A percentile compares a stretch with the other conserved stretches of the same genome.
phyloP scores from a whole-genome alignment of 64 coral and sea anemone species.

The Montipora sp. region DNA sequence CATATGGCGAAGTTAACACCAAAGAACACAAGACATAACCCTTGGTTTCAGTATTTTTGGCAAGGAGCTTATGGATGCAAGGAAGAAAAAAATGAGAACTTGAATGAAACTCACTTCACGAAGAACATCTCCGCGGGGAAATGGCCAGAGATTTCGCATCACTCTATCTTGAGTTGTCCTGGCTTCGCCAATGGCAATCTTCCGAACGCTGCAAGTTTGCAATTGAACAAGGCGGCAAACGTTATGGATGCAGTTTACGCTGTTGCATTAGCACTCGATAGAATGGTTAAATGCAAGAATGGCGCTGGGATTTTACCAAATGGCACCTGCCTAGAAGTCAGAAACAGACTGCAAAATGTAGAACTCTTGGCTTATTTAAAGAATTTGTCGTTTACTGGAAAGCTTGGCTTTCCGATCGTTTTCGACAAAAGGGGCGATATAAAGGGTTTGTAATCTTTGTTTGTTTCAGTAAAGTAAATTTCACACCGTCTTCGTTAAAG shows the following conservation, averaged over 20 bases:
- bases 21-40: constrained; percentile 69
- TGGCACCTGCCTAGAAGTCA: constrained; percentile 51
- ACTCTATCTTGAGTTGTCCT: neutral
- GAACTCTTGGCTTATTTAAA: constrained; percentile 73
- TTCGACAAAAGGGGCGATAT: constrained; percentile 93
- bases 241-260: constrained; percentile 97
- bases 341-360: constrained; percentile 39
- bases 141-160: neutral
- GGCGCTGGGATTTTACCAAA: constrained; percentile 13
- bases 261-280: constrained; percentile 75
- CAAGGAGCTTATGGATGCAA: constrained; percentile 72
- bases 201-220: constrained; percentile 62
- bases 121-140: neutral
- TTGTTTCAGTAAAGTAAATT: neutral
- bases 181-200: neutral
- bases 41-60: constrained; percentile 95
- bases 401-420: constrained; percentile 79
- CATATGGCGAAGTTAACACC: constrained; percentile 81
- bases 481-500: too few species aligned
- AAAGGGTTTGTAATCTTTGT: constrained; percentile 58
- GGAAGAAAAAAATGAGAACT: neutral
- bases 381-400: constrained; percentile 61
- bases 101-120: neutral
- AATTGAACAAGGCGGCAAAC: constrained; percentile 88
- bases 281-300: constrained; percentile 71